phyloP scores from a whole-genome alignment of 2,888 invertebrate genomes.

The Conistra vaccinii region DNA sequence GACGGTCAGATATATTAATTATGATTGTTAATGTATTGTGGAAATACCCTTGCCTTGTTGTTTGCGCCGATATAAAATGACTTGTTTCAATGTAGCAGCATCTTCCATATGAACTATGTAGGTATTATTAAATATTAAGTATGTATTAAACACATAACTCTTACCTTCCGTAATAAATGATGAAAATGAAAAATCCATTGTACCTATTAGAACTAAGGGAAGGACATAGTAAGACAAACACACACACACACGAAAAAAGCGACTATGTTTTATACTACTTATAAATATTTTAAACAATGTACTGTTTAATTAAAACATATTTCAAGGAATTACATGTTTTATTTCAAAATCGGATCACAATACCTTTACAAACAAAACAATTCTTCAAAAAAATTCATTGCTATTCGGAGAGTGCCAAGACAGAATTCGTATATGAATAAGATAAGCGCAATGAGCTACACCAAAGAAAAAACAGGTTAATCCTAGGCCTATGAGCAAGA shows the following conservation, averaged over 20 bases:
- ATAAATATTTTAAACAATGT: not conserved
- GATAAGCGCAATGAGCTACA: slow-evolving; percentile 69
- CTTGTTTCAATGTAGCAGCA: not conserved
- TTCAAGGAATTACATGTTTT: slow-evolving; percentile 11
- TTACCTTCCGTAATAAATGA: not conserved
- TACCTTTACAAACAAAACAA: not conserved
- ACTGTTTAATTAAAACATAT: slow-evolving; percentile 25
- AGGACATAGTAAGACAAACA: too few species aligned
- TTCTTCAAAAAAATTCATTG: slow-evolving; percentile 48
- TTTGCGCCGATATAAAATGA: not conserved
- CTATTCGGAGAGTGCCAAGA: slow-evolving; percentile 66
- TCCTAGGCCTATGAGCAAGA: slow-evolving; percentile 73
- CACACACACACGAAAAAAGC: not conserved
- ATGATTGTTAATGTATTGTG: not conserved
- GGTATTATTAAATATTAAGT: too few species aligned
- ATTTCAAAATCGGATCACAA: slow-evolving; percentile 22
- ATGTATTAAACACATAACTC: not conserved
- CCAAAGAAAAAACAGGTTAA: slow-evolving; percentile 70
- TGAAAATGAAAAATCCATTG: not conserved
- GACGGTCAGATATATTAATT: not conserved
- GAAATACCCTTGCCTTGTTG: not conserved
- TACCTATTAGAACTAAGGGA: not conserved
- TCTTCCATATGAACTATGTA: not conserved
- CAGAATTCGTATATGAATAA: slow-evolving; percentile 75
- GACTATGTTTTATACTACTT: not conserved